These are phyloP conservation scores for Pseudotriccus pelzelni DNA, from an alignment of 2,797 vertebrate genomes.

Conservation along the genomic window DNA sequence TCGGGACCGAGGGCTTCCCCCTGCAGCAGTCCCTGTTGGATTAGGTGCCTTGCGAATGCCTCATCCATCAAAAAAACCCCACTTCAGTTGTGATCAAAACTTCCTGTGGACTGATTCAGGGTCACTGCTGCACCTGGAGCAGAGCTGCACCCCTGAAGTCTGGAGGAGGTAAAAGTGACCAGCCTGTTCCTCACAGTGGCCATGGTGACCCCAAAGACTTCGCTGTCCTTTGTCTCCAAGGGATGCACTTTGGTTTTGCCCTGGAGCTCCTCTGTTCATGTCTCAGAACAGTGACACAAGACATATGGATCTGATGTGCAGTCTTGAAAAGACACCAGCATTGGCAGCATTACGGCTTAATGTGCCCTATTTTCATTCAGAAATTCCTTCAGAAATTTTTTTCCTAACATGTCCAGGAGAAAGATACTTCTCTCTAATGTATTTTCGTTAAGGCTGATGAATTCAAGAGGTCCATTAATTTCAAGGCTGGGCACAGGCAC, in stretches of 20 bases:
- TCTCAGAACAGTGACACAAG: background rate
- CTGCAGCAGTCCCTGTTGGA: background rate
- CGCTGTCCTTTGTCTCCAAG: background rate
- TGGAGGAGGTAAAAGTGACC: background rate
- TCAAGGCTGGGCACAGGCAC: background rate
- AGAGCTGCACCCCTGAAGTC: background rate
- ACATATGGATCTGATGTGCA: background rate
- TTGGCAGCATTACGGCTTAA: background rate
- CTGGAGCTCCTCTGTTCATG: background rate
- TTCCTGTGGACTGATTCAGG: background rate
- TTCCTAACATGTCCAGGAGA: background rate
- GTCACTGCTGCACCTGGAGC: background rate
- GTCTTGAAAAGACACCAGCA: background rate
- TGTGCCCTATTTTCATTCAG: background rate
- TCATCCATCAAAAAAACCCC: background rate
- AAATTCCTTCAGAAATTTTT: too few species aligned
- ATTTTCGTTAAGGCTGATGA: background rate
- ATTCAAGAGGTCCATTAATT: background rate
- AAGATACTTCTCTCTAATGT: background rate
- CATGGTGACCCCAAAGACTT: rapidly evolving
- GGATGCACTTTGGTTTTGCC: background rate
- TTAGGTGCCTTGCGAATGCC: background rate
- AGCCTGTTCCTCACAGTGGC: background rate
- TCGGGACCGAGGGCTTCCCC: background rate
- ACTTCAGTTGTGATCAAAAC: background rate